Base-by-base conservation (phyloP, 2,888 invertebrate species). In the Dryococelus australis region DNA sequence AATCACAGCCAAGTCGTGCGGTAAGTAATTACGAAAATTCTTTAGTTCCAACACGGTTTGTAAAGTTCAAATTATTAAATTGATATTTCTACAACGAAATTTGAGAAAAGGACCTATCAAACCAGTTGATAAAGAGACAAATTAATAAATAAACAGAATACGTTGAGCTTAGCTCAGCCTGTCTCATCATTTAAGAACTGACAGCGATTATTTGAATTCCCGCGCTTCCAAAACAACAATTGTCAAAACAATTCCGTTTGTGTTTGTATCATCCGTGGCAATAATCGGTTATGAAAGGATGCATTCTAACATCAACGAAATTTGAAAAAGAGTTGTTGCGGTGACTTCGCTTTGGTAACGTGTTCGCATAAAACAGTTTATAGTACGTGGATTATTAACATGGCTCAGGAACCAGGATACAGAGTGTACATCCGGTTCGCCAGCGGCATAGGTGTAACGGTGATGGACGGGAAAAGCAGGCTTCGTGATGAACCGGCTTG, bases 401-500 rank as follows among this genome's bases (percentile, higher is more conserved):
- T 24, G 65, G 65, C 24, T 65, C 47, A 47, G 12, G 65, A 65
- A 24, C 13, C 2, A 43, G 83, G 83, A 16, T 83, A 83, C 20
- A 83, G 10, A 27, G 12, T 83, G 83, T 83, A 83, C 9, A 83
- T 83, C 83, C 83, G 43, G 13, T 35, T 83, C 5, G 83, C 83
- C 13, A 4, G 20, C 2, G 35, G 83, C 35, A 16, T 28, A 28
- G 43, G 83, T 83, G 8, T 26, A 3, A 53, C 65, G 26, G 91
- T 89, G 87, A 94, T 94, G 94, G 87, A 87, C 24, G 87, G 87
- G 13, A 87, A 80, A 91, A 92, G 93, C 88, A 92, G 93, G 89
- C 92, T 97, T 89, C 94, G 93, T 81, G 93, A 94, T 51, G 97
- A 97, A 90, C 93, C 95, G 27, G 94, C 95, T 24, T 99, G 95